These are phyloP conservation scores for Agriopis leucophaearia DNA, from an alignment of 2,888 invertebrate genomes.

Conservation along the genomic window DNA sequence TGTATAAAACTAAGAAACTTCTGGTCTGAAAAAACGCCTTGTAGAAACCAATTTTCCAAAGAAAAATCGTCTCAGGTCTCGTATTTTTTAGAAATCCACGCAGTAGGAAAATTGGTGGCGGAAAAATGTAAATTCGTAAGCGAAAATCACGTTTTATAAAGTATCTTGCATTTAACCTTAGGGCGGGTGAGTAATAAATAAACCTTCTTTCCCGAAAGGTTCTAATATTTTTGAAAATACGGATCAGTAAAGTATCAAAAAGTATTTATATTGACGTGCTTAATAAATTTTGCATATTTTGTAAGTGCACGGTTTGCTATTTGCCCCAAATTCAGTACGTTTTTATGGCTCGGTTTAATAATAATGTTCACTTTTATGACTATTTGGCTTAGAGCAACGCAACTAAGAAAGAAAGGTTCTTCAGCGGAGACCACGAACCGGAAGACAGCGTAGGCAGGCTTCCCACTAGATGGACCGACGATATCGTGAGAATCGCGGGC, in stretches of 20 bases:
- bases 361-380: too few species aligned
- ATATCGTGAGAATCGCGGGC: too few species aligned
- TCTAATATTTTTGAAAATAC: conserved; percentile 19
- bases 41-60: background rate
- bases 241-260: background rate
- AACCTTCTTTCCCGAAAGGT: conserved; percentile 29
- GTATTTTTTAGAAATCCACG: conserved; percentile 17
- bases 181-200: conserved; percentile 40
- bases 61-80: conserved; percentile 6
- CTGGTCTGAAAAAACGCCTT: background rate
- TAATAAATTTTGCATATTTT: background rate
- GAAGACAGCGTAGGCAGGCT: too few species aligned
- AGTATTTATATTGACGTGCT: too few species aligned
- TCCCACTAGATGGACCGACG: too few species aligned
- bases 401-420: too few species aligned
- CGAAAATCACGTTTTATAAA: conserved; percentile 39
- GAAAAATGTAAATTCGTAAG: conserved; percentile 36
- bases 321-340: too few species aligned
- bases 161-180: conserved; percentile 39
- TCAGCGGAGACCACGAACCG: too few species aligned
- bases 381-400: too few species aligned
- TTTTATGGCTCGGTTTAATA: too few species aligned
- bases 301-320: background rate
- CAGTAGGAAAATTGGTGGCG: conserved; percentile 27
- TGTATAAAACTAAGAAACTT: too few species aligned